A percentile compares a stretch with the other conserved stretches of the same genome.
phyloP scores from a whole-genome alignment of 92 coral and sea anemone genomes.

The Siderastrea radians region DNA sequence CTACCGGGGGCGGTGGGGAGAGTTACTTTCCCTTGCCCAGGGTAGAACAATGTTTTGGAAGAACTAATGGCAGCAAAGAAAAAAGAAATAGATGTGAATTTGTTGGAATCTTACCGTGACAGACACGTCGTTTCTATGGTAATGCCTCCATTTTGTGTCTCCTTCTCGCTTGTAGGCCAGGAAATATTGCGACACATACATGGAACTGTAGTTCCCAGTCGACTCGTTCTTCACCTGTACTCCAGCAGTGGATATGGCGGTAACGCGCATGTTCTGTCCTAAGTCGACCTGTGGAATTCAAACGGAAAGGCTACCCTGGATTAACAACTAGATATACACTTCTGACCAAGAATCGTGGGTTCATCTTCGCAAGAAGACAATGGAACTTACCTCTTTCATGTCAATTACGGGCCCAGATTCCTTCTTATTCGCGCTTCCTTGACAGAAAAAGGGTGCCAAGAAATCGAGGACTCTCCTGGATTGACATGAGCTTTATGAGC shows the following conservation, averaged over 20 bases:
- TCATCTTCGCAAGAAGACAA: too few species aligned
- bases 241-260: conserved; percentile 82
- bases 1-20: too few species aligned
- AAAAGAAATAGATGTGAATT: background rate
- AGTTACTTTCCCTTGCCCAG: too few species aligned
- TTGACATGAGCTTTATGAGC: too few species aligned
- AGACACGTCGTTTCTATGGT: conserved; percentile 83
- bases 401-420: background rate
- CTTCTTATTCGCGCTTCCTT: too few species aligned
- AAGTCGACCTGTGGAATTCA: conserved; percentile 60
- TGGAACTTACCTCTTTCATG: background rate
- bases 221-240: conserved; percentile 70
- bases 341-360: background rate
- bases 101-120: conserved; percentile 71
- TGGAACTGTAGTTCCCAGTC: conserved; percentile 60
- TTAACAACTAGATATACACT: too few species aligned
- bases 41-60: background rate
- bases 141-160: conserved; percentile 80
- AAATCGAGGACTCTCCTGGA: too few species aligned
- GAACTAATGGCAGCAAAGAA: background rate
- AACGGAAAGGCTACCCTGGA: background rate
- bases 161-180: conserved; percentile 77
- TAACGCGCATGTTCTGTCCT: conserved; percentile 81
- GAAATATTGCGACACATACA: conserved; percentile 78
- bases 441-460: too few species aligned